Evolutionary conservation across 2,113 vertebrate genomes (phyloP).

Genomic region (Tragelaphus buxtoni): DNA sequence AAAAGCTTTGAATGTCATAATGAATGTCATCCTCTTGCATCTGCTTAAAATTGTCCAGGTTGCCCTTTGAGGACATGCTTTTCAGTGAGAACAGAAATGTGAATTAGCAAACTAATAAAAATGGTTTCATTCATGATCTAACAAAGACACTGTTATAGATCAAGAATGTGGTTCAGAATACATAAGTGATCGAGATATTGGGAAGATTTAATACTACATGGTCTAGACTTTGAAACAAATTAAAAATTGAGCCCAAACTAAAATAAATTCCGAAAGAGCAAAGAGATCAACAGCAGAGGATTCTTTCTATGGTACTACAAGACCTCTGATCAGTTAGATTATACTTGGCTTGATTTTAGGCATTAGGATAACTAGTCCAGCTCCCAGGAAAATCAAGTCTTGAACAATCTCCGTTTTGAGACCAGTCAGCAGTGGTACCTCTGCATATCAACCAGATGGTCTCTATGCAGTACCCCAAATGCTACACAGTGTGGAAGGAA

Average conservation of each 20-base stretch:
- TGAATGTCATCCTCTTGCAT: neutral
- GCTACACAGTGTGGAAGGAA: neutral
- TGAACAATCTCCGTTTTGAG: neutral
- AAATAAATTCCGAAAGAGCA: neutral
- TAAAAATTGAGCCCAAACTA: neutral
- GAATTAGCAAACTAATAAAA: neutral
- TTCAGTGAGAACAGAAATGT: neutral
- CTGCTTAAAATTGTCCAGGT: neutral
- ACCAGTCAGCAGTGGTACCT: neutral
- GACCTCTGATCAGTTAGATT: neutral
- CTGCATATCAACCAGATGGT: neutral
- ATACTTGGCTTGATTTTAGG: neutral
- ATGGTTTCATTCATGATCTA: neutral
- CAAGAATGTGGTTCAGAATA: neutral
- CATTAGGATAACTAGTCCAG: neutral
- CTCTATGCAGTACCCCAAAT: neutral
- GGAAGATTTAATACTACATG: neutral
- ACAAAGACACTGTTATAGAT: neutral
- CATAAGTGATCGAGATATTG: neutral
- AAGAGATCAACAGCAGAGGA: neutral
- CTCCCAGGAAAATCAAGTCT: neutral
- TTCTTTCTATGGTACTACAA: neutral
- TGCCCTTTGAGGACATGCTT: neutral
- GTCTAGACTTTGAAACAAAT: neutral
- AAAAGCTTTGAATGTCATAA: neutral